Percentiles rank a stretch among this genome's conserved stretches.
Evolutionary conservation across 2,888 invertebrate genomes (phyloP).

Genomic region (Andrena minutula): DNA sequence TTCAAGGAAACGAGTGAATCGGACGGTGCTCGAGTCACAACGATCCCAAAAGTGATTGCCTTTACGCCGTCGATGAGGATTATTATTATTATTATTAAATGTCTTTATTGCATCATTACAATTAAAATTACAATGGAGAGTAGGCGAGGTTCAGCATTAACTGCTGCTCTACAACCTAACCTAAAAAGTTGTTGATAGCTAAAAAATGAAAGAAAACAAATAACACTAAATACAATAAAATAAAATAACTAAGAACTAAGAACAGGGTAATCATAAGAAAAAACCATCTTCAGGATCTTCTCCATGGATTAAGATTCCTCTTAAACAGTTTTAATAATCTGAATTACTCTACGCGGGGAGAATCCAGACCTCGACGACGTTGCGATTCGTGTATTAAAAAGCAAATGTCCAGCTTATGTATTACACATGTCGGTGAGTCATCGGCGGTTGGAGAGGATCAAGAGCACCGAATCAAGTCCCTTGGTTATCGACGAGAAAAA

Average conservation of each 20-base stretch:
- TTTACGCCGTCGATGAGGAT: background rate
- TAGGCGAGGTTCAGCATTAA: too few species aligned
- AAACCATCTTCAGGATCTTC: too few species aligned
- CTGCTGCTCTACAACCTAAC: too few species aligned
- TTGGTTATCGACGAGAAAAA: background rate
- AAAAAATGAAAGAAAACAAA: too few species aligned
- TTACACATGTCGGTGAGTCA: conserved; percentile 61
- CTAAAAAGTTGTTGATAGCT: too few species aligned
- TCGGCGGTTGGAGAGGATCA: conserved; percentile 20
- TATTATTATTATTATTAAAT: too few species aligned
- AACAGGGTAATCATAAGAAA: too few species aligned
- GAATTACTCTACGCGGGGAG: background rate
- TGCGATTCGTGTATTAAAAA: background rate
- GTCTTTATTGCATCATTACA: too few species aligned
- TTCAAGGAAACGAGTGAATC: conserved; percentile 60
- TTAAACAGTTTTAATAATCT: background rate
- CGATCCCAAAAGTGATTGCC: background rate
- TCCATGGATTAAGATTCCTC: background rate
- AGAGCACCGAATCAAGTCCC: conserved; percentile 10
- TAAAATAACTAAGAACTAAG: too few species aligned
- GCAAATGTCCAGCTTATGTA: background rate
- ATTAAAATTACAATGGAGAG: too few species aligned
- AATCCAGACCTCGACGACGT: too few species aligned
- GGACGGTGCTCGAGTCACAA: conserved; percentile 39
- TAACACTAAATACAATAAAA: too few species aligned